phyloP scores from a whole-genome alignment of 2,113 vertebrate species.

The Neotragus moschatus region DNA sequence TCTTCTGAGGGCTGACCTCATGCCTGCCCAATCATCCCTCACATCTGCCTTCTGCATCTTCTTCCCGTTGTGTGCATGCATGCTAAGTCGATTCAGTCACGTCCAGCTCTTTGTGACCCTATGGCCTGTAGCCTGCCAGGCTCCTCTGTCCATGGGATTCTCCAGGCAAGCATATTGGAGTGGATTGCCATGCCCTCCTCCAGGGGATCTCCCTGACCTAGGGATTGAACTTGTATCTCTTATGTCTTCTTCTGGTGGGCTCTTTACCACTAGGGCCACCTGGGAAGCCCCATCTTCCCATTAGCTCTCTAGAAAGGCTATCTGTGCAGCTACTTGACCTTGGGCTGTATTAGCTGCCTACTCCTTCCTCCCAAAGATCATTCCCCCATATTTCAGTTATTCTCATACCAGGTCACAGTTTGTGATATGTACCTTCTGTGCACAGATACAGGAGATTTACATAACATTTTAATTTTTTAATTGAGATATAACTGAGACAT shows the following conservation, averaged over 20 bases:
- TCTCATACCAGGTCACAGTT: background rate
- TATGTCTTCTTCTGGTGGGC: background rate
- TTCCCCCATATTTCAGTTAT: background rate
- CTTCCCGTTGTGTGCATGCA: background rate
- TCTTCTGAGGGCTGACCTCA: background rate
- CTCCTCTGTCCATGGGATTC: background rate
- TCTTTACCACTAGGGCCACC: background rate
- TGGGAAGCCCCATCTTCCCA: background rate
- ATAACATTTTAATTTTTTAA: background rate
- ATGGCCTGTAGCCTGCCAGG: background rate
- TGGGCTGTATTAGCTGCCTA: background rate
- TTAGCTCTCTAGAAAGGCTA: background rate
- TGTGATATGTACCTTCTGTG: background rate
- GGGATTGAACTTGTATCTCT: background rate
- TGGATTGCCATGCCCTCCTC: background rate
- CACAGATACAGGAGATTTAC: background rate
- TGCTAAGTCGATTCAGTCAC: background rate
- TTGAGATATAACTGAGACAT: background rate
- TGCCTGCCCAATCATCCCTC: background rate
- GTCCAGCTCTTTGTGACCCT: background rate
- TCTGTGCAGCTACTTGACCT: background rate
- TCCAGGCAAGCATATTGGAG: background rate
- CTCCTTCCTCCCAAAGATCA: background rate
- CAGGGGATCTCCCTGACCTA: background rate
- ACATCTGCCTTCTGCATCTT: background rate